A percentile compares a stretch with the other conserved stretches of the same genome.
These are phyloP conservation scores for Drosophila infuscata DNA, from an alignment of 2,888 invertebrate species.

Conservation along the genomic window DNA sequence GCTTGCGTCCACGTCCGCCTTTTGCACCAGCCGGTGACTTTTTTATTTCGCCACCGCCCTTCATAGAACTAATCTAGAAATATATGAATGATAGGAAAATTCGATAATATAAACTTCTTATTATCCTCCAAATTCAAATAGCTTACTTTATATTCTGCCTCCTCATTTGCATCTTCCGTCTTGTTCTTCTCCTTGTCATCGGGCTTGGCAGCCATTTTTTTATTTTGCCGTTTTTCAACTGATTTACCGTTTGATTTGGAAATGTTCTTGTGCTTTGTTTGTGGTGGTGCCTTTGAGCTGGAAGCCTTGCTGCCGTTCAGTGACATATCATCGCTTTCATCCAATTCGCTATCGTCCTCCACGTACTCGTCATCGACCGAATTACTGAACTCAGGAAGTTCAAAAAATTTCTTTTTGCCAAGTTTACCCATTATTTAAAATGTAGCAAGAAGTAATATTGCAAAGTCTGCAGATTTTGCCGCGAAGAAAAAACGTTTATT, in stretches of 20 bases:
- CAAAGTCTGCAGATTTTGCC: slow-evolving; percentile 37
- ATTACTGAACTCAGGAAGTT: slow-evolving; percentile 66
- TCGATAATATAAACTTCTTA: neutral
- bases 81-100: neutral
- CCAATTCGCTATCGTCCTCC: slow-evolving; percentile 29
- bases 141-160: slow-evolving; percentile 77
- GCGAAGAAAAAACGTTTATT: slow-evolving; percentile 47
- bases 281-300: slow-evolving; percentile 74
- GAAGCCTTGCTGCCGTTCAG: slow-evolving; percentile 79
- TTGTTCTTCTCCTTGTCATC: slow-evolving; percentile 37
- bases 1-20: slow-evolving; percentile 36
- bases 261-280: slow-evolving; percentile 54
- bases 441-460: neutral
- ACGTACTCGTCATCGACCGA: too few relatives aligned
- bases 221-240: slow-evolving; percentile 22
- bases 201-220: slow-evolving; percentile 5
- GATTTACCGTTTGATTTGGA: slow-evolving; percentile 33
- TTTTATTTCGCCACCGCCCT: slow-evolving; percentile 9
- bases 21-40: slow-evolving; percentile 26
- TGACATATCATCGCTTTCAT: slow-evolving; percentile 76
- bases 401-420: slow-evolving; percentile 81
- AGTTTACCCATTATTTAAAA: slow-evolving; percentile 75
- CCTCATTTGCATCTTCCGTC: slow-evolving; percentile 82
- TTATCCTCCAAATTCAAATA: neutral
- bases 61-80: slow-evolving; percentile 27